Conservation (phyloP, 2,888 invertebrate species). For the Eupithecia insigniata region DNA sequence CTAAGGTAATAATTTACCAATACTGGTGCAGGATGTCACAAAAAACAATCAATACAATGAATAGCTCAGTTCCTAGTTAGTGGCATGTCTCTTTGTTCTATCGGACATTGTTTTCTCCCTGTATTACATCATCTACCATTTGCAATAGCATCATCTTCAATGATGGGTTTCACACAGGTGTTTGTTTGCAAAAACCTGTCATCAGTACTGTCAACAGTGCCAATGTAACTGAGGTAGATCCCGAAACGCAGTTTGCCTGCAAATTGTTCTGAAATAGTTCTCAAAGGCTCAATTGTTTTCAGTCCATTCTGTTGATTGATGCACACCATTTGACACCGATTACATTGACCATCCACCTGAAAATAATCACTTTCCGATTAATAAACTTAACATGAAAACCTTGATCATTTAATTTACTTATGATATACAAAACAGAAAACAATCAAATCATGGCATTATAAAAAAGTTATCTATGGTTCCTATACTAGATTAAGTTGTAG, state of each 20-base stretch:
- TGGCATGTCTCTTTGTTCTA: conserved; percentile 1
- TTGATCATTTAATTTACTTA: neutral
- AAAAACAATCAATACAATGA: conserved; percentile 3
- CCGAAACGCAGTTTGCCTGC: conserved; percentile 92
- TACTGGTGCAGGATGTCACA: neutral
- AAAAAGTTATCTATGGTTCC: neutral
- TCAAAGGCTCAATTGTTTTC: conserved; percentile 90
- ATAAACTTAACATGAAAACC: neutral
- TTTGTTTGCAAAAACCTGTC: conserved; percentile 56
- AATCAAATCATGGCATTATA: neutral
- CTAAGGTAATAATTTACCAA: neutral
- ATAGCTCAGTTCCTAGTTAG: neutral
- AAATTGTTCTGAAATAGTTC: conserved; percentile 89
- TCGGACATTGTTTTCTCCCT: neutral
- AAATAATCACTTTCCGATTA: conserved; percentile 31
- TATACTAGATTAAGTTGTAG: neutral
- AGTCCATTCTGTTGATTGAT: conserved; percentile 93
- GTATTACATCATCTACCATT: conserved; percentile 61
- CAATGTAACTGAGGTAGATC: conserved; percentile 87
- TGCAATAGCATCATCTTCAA: conserved; percentile 52
- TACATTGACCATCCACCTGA: conserved; percentile 91
- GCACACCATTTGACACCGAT: conserved; percentile 97
- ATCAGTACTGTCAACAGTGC: conserved; percentile 62
- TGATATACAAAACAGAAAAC: neutral
- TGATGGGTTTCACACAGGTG: conserved; percentile 57